Conservation (phyloP, 2,113 vertebrate genomes). For the Emydura subglobosa region DNA sequence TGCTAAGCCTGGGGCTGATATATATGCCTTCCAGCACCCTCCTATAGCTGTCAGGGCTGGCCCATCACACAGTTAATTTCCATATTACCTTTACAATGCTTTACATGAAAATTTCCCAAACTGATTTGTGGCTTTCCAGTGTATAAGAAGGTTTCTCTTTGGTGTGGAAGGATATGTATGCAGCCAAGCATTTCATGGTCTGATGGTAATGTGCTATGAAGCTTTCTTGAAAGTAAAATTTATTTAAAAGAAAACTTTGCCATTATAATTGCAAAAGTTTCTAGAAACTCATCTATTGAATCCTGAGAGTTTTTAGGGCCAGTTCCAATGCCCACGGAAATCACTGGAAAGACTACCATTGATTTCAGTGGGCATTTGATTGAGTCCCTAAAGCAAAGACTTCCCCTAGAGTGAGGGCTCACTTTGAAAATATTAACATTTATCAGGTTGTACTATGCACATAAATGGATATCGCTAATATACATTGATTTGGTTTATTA, state of each 20-base stretch:
- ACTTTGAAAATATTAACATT: constrained; percentile 34
- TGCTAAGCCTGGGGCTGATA: too few species aligned
- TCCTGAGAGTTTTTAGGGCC: constrained; percentile 37
- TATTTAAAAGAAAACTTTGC: constrained; percentile 70
- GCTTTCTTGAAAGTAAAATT: constrained; percentile 62
- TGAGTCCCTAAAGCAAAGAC: not conserved
- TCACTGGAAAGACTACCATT: not conserved
- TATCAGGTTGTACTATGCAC: not conserved
- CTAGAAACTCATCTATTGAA: constrained; percentile 35
- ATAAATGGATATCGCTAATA: not conserved
- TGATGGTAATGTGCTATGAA: constrained; percentile 59
- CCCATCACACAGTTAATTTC: constrained; percentile 36
- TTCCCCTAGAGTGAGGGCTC: constrained; percentile 8
- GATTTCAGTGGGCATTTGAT: constrained; percentile 34
- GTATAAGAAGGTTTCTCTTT: constrained; percentile 59
- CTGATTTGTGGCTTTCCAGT: constrained; percentile 33
- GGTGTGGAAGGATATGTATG: constrained; percentile 63
- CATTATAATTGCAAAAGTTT: constrained; percentile 56
- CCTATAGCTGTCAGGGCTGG: too few species aligned
- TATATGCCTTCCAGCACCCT: too few species aligned
- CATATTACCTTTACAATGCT: constrained; percentile 54
- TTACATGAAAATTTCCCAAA: constrained; percentile 65
- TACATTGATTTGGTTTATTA: constrained; percentile 15
- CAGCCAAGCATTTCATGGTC: constrained; percentile 50
- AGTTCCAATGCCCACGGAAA: constrained; percentile 17